Evolutionary conservation across 2,797 vertebrate species (phyloP), one percentile per base, ranked within the genome.

Genomic region (Limosa lapponica): DNA sequence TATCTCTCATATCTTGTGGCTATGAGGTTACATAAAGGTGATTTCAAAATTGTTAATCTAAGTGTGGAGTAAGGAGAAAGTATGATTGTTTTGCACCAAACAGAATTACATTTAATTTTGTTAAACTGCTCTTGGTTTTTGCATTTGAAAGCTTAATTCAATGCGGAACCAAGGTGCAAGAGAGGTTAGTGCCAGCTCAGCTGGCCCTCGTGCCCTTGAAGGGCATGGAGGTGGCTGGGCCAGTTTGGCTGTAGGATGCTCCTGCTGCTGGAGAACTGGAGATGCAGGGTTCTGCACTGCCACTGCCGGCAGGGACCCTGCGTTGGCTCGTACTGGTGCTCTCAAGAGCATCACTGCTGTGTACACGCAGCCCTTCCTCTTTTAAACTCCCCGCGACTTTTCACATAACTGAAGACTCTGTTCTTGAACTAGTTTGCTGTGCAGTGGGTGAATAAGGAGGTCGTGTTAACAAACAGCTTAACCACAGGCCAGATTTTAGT

Each of bases 261-360:
- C 0, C 0, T 34, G 49, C 9, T 0, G 1, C 58, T 2, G 3
- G 57, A 83, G 62, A 61, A 5, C 17, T 69, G 32, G 15, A 22
- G 5, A 14, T 4, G 32, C 28, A 2, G 27, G 37, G 52, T 30
- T 79, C 46, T 16, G 46, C 16, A 4, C 54, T 0, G 1, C 41
- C 0, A 1, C 32, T 27, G 55, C 82, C 1, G 0, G 4, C 0
- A 0, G 28, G 19, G 37, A 30, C 16, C 25, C 10, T 10, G 0
- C 0, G 0, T 19, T 49, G 30, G 16, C 36, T 52, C 8, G 11
- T n/a, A 8, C 41, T 1, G 9, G 9, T 0, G 0, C 44, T 61
- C n/a, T 61, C 4, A 1, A 24, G 27, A 11, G 43, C 0, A 0
- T 17, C 13, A 0, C 46, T 54, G 43, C 64, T 0, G 0, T 16